Evolutionary conservation across 2,113 vertebrate genomes (phyloP), one percentile per base, ranked within the genome.

Genomic region (Erpornis zantholeuca): DNA sequence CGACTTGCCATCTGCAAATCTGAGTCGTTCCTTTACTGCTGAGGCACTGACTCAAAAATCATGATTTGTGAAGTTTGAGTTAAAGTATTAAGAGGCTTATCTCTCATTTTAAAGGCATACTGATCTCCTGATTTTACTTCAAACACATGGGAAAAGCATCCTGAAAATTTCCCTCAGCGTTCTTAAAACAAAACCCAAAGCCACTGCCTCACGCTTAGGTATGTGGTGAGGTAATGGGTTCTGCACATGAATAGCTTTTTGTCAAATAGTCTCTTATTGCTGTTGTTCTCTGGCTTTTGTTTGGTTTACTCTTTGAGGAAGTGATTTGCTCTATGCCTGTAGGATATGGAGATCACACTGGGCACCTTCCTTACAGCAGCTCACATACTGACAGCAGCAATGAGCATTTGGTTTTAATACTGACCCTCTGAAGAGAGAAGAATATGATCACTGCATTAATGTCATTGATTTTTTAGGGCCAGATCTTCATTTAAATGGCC

Each of bases 1-100:
- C 84, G n/a, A 92, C 82, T 92, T 95, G 85, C 97, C 97, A 97
- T 97, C 97, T 97, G 97, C 96, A 97, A 96, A 97, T 97, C 83
- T 94, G 64, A 95, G 86, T 93, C 89, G 82, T 96, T 96, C 81
- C 53, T 78, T 95, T 97, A 96, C 93, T 97, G 83, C 95, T 95
- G 90, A 98, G 96, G 95, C 97, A 96, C 88, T 64, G 94, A 94
- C 96, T 97, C 97, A 97, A 92, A 92, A 97, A 92, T 92, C 92
- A 88, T 61, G 89, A 70, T 95, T 97, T 97, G 71, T 82, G 90
- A 95, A 88, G 68, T 95, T 78, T 78, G 44, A 90, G 65, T 56
- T 88, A 47, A 94, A 95, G 73, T 82, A 86, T 68, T 85, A 75
- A 95, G 56, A 77, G 65, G 36, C 77, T 96, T 94, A 52, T 85